phyloP scores from a whole-genome alignment of 2,797 vertebrate genomes.

The Dendrocincla fuliginosa region DNA sequence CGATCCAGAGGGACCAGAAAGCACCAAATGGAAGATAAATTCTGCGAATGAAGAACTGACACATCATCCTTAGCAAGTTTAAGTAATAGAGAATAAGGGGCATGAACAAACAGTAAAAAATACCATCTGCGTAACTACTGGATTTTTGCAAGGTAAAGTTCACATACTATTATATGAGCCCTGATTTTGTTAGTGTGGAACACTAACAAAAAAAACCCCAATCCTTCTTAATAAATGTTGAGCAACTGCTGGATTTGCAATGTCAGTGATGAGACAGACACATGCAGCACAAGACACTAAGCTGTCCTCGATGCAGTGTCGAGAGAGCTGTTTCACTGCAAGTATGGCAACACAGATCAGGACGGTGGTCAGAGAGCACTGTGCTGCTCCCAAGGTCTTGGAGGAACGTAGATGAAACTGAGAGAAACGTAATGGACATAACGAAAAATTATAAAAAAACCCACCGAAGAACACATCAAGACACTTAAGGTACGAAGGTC shows the following conservation, averaged over 20 bases:
- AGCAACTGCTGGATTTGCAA: neutral
- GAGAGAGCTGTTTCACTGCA: neutral
- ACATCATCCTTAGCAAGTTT: neutral
- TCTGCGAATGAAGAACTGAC: neutral
- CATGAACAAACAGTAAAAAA: neutral
- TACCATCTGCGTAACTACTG: neutral
- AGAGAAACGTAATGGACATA: rapidly evolving
- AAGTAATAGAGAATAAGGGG: neutral
- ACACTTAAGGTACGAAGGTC: neutral
- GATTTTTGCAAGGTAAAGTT: neutral
- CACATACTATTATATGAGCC: neutral
- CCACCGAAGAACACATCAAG: neutral
- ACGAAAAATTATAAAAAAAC: neutral
- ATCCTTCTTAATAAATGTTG: neutral
- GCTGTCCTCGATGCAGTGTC: neutral
- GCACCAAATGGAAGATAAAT: neutral
- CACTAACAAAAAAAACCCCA: neutral
- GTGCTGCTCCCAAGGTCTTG: neutral
- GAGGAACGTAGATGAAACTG: rapidly evolving
- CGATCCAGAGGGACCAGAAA: neutral
- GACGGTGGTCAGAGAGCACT: neutral
- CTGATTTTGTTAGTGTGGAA: neutral
- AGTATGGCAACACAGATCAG: neutral
- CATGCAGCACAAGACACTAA: neutral
- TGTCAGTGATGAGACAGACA: neutral